Conservation (phyloP, 2,797 vertebrate species). For the Percopsis omiscomaycus region DNA sequence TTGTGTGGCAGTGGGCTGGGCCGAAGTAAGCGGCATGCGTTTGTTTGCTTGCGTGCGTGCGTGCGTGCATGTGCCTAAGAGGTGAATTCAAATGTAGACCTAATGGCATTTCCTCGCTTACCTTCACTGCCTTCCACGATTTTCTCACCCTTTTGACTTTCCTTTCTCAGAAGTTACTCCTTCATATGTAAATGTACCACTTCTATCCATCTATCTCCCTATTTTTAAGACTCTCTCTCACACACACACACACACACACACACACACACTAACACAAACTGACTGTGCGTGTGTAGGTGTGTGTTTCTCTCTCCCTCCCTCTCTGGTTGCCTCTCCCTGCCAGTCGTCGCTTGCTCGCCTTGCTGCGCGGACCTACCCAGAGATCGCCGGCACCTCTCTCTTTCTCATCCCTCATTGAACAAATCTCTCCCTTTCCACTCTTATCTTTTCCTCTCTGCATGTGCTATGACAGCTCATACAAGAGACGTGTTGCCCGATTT, state of each 20-base stretch:
- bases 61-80: not conserved
- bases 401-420: slow-evolving; percentile 42
- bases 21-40: no score
- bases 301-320: not conserved
- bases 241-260: slow-evolving; percentile 2
- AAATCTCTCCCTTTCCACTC: slow-evolving; percentile 58
- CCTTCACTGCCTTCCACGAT: not conserved
- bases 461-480: slow-evolving; percentile 74
- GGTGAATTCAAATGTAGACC: not conserved
- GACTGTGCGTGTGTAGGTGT: not conserved
- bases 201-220: not conserved
- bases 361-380: slow-evolving; percentile 69
- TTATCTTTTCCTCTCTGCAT: slow-evolving; percentile 54
- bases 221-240: not conserved
- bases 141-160: not conserved
- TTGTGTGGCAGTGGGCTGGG: no score
- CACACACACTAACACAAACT: not conserved
- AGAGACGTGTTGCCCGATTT: slow-evolving; percentile 65
- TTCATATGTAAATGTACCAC: not conserved
- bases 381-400: slow-evolving; percentile 22
- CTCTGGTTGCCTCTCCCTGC: slow-evolving; percentile 10
- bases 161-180: not conserved
- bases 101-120: not conserved
- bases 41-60: no score
- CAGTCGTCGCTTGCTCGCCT: slow-evolving; percentile 67